These are phyloP conservation scores for Sebastes trivittatus DNA, from an alignment of 2,797 vertebrate genomes.

Conservation along the genomic window DNA sequence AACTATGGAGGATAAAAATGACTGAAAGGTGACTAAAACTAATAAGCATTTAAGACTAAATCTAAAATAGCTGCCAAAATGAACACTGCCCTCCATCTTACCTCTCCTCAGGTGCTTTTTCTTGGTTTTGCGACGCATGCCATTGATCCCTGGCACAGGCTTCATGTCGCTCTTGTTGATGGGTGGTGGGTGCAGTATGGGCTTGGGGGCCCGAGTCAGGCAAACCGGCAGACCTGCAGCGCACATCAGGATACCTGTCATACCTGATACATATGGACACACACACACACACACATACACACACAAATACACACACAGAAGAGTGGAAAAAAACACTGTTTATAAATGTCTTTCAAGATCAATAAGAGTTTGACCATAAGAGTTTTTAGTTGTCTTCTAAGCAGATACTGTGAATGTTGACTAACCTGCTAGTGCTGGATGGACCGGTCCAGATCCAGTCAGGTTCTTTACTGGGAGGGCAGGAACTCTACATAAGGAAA, in stretches of 20 bases:
- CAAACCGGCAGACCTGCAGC: conserved; percentile 95
- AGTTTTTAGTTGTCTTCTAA: background rate
- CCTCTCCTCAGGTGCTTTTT: conserved; percentile 95
- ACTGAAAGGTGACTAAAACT: too few relatives aligned
- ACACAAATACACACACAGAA: conserved; percentile 8
- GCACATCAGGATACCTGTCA: conserved; percentile 97
- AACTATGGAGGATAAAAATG: too few relatives aligned
- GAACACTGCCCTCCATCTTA: conserved; percentile 54
- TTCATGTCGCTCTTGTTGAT: conserved; percentile 97
- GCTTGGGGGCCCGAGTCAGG: conserved; percentile 94
- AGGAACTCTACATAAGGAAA: conserved; percentile 84
- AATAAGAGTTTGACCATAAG: background rate
- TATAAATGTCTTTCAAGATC: conserved; percentile 10
- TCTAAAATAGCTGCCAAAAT: too few relatives aligned
- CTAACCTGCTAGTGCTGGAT: conserved; percentile 94
- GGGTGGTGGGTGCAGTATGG: conserved; percentile 93
- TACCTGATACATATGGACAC: conserved; percentile 81
- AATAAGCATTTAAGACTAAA: too few relatives aligned
- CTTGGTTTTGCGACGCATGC: conserved; percentile 96
- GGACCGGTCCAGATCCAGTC: conserved; percentile 91
- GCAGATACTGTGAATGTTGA: background rate
- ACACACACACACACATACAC: conserved; percentile 10
- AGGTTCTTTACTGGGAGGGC: conserved; percentile 97
- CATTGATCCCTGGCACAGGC: conserved; percentile 91
- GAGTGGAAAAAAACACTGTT: conserved; percentile 36